Evolutionary conservation across 2,888 invertebrate genomes (phyloP), one percentile per base, ranked within the genome.

Genomic region (Eristalis arbustorum): DNA sequence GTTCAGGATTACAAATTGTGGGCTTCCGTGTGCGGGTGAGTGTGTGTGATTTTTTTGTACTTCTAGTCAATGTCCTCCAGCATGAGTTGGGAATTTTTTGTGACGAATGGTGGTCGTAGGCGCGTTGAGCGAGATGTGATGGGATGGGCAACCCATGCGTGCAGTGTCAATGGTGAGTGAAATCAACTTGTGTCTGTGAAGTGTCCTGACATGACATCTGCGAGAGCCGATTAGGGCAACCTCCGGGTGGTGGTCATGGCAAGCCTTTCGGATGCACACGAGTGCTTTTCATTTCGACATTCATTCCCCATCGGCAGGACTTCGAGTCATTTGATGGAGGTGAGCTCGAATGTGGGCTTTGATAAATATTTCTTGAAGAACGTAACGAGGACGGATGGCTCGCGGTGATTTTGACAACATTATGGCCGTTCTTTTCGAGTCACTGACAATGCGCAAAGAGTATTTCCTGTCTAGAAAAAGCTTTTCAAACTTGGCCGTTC

Each of bases 1-100:
- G 72, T 84, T 76, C 76, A 56, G 67, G 76, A 67, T 72, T 72
- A 76, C 75, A 75, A 68, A 72, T 76, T 81, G 81, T 63, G 71
- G 68, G 71, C 62, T 64, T 75, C 56, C 34, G 61, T 71, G 25
- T 31, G 31, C 31, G n/a, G 49, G 49, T 49, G 49, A 18, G 6
- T 8, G 49, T n/a, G 18, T n/a, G 4, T 42, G 14, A 6, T 18
- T 49, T 49, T 49, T 49, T 42, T 6, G 4, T 6, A 40, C 13
- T 42, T 42, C 42, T 42, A n/a, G 49, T 8, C 8, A 8, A 49
- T 49, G 49, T 18, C 49, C n/a, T n/a, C 18, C 8, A 49, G 18
- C 49, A 6, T 0, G 49, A 18, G 6, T 18, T 49, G n/a, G n/a
- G 18, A 5, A 49, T 6, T 49, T 49, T 18, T 49, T 18, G 8